These are phyloP conservation scores for Cremastinae sp. DNA, from an alignment of 2,888 invertebrate species.

Conservation along the genomic window DNA sequence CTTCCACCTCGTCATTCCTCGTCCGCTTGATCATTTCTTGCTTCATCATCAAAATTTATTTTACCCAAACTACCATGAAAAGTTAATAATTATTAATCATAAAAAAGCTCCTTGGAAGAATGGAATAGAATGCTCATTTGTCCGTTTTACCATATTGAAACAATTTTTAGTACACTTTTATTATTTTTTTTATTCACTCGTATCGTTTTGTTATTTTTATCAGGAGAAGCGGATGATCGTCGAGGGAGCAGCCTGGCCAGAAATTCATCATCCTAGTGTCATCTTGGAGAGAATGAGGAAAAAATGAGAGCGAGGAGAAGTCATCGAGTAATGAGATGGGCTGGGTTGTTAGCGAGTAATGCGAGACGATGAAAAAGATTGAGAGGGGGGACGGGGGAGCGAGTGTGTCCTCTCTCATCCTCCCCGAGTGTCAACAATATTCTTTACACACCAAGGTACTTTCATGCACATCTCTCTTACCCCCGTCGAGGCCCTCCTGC, in stretches of 20 bases:
- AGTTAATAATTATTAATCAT: too few species aligned
- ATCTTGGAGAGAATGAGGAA: slow-evolving; percentile 9
- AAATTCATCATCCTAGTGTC: slow-evolving; percentile 8
- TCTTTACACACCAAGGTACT: slow-evolving; percentile 31
- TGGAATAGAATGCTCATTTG: too few species aligned
- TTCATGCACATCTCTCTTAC: slow-evolving; percentile 52
- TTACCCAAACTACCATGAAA: too few species aligned
- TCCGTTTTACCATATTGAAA: too few species aligned
- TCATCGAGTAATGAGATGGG: slow-evolving; percentile 43
- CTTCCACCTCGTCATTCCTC: slow-evolving; percentile 7
- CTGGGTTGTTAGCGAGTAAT: slow-evolving; percentile 11
- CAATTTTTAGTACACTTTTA: not conserved
- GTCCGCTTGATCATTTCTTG: not conserved
- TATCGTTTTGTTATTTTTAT: slow-evolving; percentile 10
- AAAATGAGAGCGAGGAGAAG: too few species aligned
- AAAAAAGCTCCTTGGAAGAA: too few species aligned
- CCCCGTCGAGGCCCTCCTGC: slow-evolving; percentile 50
- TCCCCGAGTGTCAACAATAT: slow-evolving; percentile 58
- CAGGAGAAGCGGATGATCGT: not conserved
- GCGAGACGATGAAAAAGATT: not conserved
- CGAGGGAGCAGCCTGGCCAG: not conserved
- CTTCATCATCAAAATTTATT: too few species aligned
- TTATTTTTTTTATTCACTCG: not conserved
- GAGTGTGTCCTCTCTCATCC: slow-evolving; percentile 44
- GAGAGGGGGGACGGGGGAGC: slow-evolving; percentile 10